Percentiles rank a stretch among this genome's conserved stretches.
These are phyloP conservation scores for Indicator indicator DNA, from an alignment of 2,113 vertebrate species.

Conservation along the genomic window DNA sequence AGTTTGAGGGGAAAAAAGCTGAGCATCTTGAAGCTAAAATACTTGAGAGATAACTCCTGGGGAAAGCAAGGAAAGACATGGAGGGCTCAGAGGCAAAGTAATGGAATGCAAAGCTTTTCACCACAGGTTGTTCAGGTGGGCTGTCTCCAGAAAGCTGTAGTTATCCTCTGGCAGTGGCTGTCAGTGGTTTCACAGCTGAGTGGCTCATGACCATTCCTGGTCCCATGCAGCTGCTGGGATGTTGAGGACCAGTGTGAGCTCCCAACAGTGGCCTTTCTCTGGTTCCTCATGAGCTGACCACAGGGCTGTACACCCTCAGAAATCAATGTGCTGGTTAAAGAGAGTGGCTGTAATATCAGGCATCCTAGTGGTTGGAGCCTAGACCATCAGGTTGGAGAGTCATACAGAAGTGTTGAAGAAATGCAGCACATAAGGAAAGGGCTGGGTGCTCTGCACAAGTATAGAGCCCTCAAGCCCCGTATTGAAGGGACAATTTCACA, in stretches of 20 bases:
- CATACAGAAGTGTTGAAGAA: not conserved
- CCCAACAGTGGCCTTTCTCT: not conserved
- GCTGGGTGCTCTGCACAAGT: not conserved
- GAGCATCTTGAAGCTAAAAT: not conserved
- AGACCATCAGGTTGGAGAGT: not conserved
- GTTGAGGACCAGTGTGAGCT: not conserved
- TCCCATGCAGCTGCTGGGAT: accelerated
- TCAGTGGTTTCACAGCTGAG: accelerated
- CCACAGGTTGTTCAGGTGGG: accelerated
- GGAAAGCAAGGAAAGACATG: not conserved
- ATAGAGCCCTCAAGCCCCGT: not conserved
- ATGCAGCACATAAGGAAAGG: not conserved
- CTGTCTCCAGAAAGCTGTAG: not conserved
- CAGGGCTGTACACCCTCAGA: accelerated
- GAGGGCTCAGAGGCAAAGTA: not conserved
- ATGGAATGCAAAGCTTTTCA: not conserved
- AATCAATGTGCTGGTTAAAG: not conserved
- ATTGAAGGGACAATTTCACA: not conserved
- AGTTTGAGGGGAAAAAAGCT: not conserved
- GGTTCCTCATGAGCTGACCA: not conserved
- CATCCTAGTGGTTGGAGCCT: not conserved
- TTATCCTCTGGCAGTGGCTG: not conserved
- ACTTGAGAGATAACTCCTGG: not conserved
- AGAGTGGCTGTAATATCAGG: not conserved
- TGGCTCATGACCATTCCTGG: accelerated